Conservation (phyloP, 2,888 invertebrate species). For the Fragum fragum region DNA sequence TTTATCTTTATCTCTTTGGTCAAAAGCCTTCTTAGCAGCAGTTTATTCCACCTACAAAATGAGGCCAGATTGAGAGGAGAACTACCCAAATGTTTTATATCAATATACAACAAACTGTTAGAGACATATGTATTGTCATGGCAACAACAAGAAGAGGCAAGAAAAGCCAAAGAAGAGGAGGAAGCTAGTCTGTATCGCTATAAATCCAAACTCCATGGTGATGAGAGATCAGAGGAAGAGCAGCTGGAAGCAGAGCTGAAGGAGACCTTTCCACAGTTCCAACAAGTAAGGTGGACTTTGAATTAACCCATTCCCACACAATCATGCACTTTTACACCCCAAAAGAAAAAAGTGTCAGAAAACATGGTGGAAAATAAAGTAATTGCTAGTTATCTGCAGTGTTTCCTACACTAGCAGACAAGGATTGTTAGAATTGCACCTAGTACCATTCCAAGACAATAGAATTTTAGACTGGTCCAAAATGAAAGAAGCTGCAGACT, state of each 20-base stretch:
- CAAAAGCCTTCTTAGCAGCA: slow-evolving; percentile 87
- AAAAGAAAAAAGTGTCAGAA: too few species aligned
- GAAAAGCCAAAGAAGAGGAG: slow-evolving; percentile 90
- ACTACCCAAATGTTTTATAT: slow-evolving; percentile 67
- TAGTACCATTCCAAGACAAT: too few species aligned
- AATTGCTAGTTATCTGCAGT: too few species aligned
- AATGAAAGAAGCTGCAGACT: too few species aligned
- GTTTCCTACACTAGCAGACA: too few species aligned
- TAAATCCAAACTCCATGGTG: slow-evolving; percentile 82
- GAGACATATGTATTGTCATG: slow-evolving; percentile 90
- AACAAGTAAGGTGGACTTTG: too few species aligned
- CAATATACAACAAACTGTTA: slow-evolving; percentile 75
- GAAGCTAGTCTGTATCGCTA: slow-evolving; percentile 90
- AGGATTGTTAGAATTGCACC: too few species aligned
- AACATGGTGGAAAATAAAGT: too few species aligned
- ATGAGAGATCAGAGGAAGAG: slow-evolving; percentile 86
- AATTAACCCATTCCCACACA: too few species aligned
- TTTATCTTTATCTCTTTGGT: neutral
- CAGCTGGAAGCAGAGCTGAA: slow-evolving; percentile 83
- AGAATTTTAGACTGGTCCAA: too few species aligned
- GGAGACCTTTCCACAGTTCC: slow-evolving; percentile 86
- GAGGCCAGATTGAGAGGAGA: slow-evolving; percentile 88
- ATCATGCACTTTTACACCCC: too few species aligned
- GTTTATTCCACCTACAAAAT: slow-evolving; percentile 91
- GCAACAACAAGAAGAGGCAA: slow-evolving; percentile 92